Conservation (phyloP, 2,888 invertebrate genomes). For the Sphecodes monilicornis region DNA sequence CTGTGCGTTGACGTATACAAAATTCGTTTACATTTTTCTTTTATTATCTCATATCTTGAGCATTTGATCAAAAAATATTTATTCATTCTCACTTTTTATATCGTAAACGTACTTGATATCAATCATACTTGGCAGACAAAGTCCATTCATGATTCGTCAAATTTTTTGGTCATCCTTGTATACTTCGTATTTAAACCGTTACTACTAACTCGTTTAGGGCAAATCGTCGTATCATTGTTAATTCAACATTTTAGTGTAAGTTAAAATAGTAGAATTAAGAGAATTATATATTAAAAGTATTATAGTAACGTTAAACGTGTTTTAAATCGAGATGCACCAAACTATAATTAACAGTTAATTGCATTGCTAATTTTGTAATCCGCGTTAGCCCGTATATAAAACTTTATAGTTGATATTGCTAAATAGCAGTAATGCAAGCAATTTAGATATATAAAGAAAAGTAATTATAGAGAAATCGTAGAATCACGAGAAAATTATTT, state of each 20-base stretch:
- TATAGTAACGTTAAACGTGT: no score
- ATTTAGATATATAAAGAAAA: neutral
- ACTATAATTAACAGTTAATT: no score
- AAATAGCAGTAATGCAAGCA: neutral
- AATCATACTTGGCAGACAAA: neutral
- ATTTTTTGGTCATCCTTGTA: neutral
- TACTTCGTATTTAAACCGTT: neutral
- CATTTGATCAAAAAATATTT: neutral
- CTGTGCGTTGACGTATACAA: neutral
- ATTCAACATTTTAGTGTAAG: neutral
- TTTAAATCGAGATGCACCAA: no score
- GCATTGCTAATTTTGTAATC: no score
- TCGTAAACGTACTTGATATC: neutral
- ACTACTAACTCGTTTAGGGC: neutral
- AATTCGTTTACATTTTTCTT: neutral
- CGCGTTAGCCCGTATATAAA: no score
- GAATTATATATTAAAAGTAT: no score
- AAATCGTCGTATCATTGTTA: neutral
- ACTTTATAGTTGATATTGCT: neutral
- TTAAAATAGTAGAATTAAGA: neutral
- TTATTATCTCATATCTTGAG: neutral
- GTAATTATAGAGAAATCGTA: neutral
- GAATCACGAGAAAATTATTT: neutral
- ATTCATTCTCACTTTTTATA: neutral
- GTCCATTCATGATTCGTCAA: neutral